Conservation (phyloP, 2,113 vertebrate species). For the Anthoscopus minutus region DNA sequence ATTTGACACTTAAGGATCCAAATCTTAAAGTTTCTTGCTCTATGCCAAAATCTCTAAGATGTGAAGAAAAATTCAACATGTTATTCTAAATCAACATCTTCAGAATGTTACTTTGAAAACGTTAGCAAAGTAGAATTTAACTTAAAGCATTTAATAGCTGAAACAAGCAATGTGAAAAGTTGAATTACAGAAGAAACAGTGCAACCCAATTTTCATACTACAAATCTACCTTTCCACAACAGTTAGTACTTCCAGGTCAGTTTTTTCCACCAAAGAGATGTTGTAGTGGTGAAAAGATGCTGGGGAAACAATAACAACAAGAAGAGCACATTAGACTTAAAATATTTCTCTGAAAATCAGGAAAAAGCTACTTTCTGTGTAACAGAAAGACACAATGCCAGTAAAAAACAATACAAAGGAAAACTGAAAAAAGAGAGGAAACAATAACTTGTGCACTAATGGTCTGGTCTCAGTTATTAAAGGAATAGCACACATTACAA, state of each 20-base stretch:
- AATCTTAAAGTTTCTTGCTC: neutral
- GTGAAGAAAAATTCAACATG: neutral
- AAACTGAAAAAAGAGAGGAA: neutral
- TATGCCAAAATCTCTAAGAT: neutral
- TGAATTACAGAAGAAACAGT: neutral
- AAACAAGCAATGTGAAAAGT: neutral
- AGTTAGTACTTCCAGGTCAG: neutral
- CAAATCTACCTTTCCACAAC: neutral
- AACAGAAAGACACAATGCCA: neutral
- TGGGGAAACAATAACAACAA: neutral
- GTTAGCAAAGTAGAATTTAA: neutral
- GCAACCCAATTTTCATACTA: neutral
- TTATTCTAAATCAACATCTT: neutral
- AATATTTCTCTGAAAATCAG: neutral
- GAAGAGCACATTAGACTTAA: neutral
- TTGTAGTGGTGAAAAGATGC: neutral
- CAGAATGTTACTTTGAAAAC: neutral
- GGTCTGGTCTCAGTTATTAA: neutral
- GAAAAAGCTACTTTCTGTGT: neutral
- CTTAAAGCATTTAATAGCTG: neutral
- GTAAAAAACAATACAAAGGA: neutral
- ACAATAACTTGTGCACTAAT: neutral
- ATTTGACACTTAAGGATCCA: neutral
- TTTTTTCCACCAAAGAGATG: slow-evolving; percentile 13
- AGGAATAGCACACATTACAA: neutral